Percentiles rank a stretch among this genome's conserved stretches.
These are phyloP conservation scores for Cryptotis parvus DNA, from an alignment of 2,113 vertebrate genomes.

Conservation along the genomic window DNA sequence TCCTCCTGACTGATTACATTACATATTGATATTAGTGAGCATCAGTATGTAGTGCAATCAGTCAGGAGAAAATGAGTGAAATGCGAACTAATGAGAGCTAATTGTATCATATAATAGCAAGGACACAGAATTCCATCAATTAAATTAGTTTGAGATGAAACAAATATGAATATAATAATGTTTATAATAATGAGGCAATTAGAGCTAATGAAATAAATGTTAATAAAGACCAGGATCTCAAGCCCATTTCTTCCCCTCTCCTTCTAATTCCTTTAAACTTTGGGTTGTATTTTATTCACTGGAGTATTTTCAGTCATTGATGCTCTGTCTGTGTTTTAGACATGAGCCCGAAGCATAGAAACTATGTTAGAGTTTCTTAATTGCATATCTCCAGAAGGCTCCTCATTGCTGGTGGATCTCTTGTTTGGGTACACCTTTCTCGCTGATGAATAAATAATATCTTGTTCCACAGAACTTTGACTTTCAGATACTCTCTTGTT, in stretches of 20 bases:
- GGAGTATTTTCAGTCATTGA: neutral
- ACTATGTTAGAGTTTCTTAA: neutral
- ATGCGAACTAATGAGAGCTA: slow-evolving; percentile 92
- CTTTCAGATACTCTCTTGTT: neutral
- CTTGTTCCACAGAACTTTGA: neutral
- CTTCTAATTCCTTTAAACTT: slow-evolving; percentile 76
- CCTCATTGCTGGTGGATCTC: neutral
- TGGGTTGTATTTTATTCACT: slow-evolving; percentile 60
- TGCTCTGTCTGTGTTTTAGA: neutral
- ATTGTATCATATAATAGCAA: slow-evolving; percentile 91
- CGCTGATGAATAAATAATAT: neutral
- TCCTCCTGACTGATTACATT: slow-evolving; percentile 91
- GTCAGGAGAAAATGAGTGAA: slow-evolving; percentile 91
- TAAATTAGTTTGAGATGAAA: slow-evolving; percentile 92
- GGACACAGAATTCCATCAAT: slow-evolving; percentile 91
- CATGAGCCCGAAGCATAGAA: neutral
- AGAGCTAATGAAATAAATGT: slow-evolving; percentile 89
- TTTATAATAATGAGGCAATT: slow-evolving; percentile 91
- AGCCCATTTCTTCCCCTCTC: slow-evolving; percentile 59
- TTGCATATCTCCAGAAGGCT: neutral
- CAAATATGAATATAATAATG: slow-evolving; percentile 91
- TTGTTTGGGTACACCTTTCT: neutral
- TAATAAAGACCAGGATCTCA: slow-evolving; percentile 84
- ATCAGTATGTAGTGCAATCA: slow-evolving; percentile 90
- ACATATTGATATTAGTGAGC: slow-evolving; percentile 90